phyloP scores from a whole-genome alignment of 2,888 invertebrate species.

The Nematopogon swammerdamellus region DNA sequence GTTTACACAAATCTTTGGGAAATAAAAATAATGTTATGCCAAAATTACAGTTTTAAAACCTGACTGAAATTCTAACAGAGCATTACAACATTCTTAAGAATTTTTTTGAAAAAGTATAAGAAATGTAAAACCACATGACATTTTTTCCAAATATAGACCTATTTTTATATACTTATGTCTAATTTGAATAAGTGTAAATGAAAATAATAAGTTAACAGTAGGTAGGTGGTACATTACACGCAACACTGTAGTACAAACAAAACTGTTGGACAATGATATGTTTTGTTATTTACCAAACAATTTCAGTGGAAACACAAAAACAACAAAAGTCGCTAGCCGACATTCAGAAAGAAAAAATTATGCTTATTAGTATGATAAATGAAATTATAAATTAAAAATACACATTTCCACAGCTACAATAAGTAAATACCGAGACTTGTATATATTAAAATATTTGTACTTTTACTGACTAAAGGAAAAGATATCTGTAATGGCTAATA shows the following conservation, averaged over 20 bases:
- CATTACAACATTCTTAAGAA: background rate
- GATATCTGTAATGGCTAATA: conserved; percentile 58
- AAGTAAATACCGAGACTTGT: conserved; percentile 58
- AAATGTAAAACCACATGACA: conserved; percentile 13
- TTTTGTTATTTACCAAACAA: conserved; percentile 48
- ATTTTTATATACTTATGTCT: conserved; percentile 43
- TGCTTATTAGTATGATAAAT: conserved; percentile 23
- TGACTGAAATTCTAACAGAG: background rate
- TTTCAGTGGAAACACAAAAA: conserved; percentile 37
- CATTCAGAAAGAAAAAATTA: conserved; percentile 44
- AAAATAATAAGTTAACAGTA: conserved; percentile 39
- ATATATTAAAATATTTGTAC: conserved; percentile 76
- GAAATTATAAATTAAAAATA: conserved; percentile 45
- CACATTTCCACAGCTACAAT: conserved; percentile 54
- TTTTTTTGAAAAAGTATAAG: background rate
- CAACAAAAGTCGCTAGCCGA: conserved; percentile 24
- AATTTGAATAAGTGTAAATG: conserved; percentile 33
- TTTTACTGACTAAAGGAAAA: conserved; percentile 78
- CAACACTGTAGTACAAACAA: conserved; percentile 19
- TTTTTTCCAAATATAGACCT: conserved; percentile 16
- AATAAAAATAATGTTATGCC: conserved; percentile 14
- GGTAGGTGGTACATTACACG: conserved; percentile 23
- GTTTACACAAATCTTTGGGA: conserved; percentile 13
- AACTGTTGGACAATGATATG: conserved; percentile 50
- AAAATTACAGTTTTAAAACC: background rate